Evolutionary conservation across 2,888 invertebrate species (phyloP), one percentile per base, ranked within the genome.

Genomic region (Drosophila austrosaltans): DNA sequence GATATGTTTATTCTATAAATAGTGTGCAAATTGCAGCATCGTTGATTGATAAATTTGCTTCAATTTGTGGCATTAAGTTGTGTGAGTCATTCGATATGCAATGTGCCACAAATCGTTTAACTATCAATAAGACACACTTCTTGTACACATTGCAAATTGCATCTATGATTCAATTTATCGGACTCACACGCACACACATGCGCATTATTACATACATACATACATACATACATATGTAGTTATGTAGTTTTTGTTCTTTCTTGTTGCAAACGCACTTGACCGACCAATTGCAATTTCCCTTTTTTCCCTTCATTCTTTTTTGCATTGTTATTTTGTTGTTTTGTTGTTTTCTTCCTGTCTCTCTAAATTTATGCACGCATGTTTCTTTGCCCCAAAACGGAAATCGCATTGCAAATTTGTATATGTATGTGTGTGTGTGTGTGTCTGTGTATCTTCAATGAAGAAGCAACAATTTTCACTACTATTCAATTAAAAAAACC

Each of bases 351-450:
- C 61, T 76, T 74, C 64, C 77, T 66, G 70, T 75, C 56, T 57
- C 72, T 78, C 16, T 16, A 16, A 81, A 86, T 81, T 78, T 86
- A 82, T 82, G 77, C 82, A 63, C 67, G 66, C 62, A 76, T 66
- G 68, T 56, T 63, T 58, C 68, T 72, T 72, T 77, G 77, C 70
- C 82, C 78, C 79, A 69, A 79, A 82, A 86, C 81, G 82, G 82
- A 82, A 79, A 79, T 86, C 61, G 56, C 66, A 79, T 78, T 71
- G 78, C 67, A 74, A 69, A 68, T 69, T 48, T 72, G 42, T 12
- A 12, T 12, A 25, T 53, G 25, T 22, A 12, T 22, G 48, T 48
- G 0, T 12, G 25, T 25, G 28, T 10, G 1, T 44, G 4, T 5
- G 5, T 22, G 53, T 22, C 28, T 53, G 28, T 53, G 53, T 12